Evolutionary conservation across 1,140 invertebrate genomes (phyloP).

Genomic region (Bombus fervidus): DNA sequence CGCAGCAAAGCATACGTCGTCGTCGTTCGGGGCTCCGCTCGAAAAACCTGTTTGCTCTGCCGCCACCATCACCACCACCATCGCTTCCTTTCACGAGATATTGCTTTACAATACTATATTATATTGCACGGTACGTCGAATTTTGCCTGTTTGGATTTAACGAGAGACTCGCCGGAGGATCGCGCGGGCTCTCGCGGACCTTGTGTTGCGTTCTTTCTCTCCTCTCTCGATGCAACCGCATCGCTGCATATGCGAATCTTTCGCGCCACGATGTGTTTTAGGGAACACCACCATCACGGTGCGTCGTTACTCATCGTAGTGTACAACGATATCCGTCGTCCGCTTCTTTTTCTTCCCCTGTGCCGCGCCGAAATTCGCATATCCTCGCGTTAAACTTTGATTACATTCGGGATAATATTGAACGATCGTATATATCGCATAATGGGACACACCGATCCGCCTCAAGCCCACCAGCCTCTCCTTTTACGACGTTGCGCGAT

Average conservation of each 20-base stretch:
- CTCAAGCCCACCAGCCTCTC: background rate
- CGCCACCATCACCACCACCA: slow-evolving; percentile 60
- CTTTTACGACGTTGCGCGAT: background rate
- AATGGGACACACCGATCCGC: background rate
- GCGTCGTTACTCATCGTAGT: slow-evolving; percentile 21
- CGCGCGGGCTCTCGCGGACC: background rate
- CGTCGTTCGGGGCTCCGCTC: slow-evolving; percentile 54
- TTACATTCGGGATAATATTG: slow-evolving; percentile 4
- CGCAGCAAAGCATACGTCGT: slow-evolving; percentile 64
- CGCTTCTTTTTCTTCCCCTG: background rate
- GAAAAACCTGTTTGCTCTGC: slow-evolving; percentile 69
- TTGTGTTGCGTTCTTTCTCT: background rate
- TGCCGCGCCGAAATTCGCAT: background rate
- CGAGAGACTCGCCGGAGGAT: slow-evolving; percentile 64
- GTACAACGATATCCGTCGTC: background rate
- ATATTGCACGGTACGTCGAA: slow-evolving; percentile 69
- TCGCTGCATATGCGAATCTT: background rate
- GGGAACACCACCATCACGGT: background rate
- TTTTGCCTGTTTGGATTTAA: slow-evolving; percentile 69
- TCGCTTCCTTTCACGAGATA: slow-evolving; percentile 68
- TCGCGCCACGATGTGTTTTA: background rate
- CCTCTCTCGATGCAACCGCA: background rate
- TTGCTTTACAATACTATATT: slow-evolving; percentile 72
- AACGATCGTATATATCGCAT: background rate
- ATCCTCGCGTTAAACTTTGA: background rate